Evolutionary conservation across 2,113 vertebrate genomes (phyloP).

Genomic region (Sakesphorus luctuosus): DNA sequence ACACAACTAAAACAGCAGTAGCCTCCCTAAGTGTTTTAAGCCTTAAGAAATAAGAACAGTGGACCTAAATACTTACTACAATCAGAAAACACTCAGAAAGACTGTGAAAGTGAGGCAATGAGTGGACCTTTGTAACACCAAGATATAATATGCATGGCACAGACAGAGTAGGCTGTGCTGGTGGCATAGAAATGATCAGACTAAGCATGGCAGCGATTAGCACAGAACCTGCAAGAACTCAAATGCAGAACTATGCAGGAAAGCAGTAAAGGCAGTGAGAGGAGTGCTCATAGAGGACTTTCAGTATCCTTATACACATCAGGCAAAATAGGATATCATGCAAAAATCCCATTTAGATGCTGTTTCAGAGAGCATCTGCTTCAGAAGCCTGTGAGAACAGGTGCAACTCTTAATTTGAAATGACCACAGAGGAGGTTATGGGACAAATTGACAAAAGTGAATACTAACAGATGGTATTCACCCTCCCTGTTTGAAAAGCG

Average conservation of each 20-base stretch:
- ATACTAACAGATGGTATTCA: conserved; percentile 31
- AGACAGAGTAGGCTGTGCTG: background rate
- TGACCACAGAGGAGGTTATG: conserved; percentile 12
- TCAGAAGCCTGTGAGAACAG: conserved; percentile 22
- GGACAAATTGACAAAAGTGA: conserved; percentile 34
- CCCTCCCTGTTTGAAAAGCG: background rate
- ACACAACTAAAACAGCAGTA: background rate
- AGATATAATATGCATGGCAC: background rate
- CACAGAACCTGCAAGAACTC: background rate
- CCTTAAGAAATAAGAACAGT: background rate
- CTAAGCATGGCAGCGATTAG: background rate
- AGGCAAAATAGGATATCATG: background rate
- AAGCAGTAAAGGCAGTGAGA: background rate
- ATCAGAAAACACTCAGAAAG: background rate
- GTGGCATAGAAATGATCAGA: background rate
- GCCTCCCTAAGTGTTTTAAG: background rate
- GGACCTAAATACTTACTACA: background rate
- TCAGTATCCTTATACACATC: background rate
- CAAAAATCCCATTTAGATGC: background rate
- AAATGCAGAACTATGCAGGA: background rate
- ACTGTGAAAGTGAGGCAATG: background rate
- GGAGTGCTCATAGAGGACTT: background rate
- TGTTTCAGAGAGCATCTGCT: conserved; percentile 12
- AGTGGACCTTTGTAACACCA: rapidly evolving
- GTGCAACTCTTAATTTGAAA: conserved; percentile 47